phyloP scores from a whole-genome alignment of 2,888 invertebrate species.

The Zeuzera pyrina region DNA sequence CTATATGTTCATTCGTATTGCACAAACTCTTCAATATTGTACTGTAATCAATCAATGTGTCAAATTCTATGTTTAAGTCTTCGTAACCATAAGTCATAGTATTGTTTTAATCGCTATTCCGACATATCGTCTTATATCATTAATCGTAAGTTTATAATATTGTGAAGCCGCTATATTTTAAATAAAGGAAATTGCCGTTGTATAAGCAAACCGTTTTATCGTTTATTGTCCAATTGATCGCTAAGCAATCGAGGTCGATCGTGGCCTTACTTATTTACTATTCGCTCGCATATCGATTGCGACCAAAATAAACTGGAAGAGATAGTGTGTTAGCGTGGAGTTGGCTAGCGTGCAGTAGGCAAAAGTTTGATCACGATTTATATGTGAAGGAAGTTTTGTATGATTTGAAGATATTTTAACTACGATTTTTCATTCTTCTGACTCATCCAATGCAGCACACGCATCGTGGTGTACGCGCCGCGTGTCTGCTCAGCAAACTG shows the following conservation, averaged over 20 bases:
- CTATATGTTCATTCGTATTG: constrained; percentile 40
- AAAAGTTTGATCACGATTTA: constrained; percentile 33
- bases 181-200: constrained; percentile 72
- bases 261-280: constrained; percentile 47
- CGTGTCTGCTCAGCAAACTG: constrained; percentile 38
- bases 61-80: constrained; percentile 56
- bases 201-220: constrained; percentile 68
- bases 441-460: constrained; percentile 63
- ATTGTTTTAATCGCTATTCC: constrained; percentile 68
- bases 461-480: constrained; percentile 56
- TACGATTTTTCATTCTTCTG: constrained; percentile 50
- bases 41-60: constrained; percentile 57
- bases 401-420: constrained; percentile 33
- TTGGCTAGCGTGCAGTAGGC: constrained; percentile 57
- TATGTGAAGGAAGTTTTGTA: constrained; percentile 22
- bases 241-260: constrained; percentile 50
- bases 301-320: constrained; percentile 66
- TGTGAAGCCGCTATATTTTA: constrained; percentile 73
- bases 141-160: constrained; percentile 66
- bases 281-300: constrained; percentile 60
- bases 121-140: constrained; percentile 69
- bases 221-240: constrained; percentile 64
- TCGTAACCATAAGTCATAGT: constrained; percentile 54
- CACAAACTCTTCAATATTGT: constrained; percentile 45
- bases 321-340: constrained; percentile 63